phyloP scores from a whole-genome alignment of 2,888 invertebrate genomes.

The Drosophila antonietae region DNA sequence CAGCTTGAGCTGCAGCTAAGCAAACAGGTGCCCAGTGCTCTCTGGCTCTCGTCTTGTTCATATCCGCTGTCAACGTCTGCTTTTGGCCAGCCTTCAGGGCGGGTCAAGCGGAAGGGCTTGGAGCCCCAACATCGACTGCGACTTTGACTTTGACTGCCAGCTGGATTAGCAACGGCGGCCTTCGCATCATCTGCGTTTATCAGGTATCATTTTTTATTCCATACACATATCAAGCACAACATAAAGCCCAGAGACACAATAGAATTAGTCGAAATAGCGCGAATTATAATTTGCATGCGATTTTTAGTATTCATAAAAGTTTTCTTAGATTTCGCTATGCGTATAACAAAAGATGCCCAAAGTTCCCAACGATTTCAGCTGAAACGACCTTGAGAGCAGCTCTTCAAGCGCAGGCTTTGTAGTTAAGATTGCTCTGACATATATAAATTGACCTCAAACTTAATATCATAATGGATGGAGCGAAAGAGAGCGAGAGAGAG shows the following conservation, averaged over 20 bases:
- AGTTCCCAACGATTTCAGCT: conserved; percentile 25
- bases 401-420: background rate
- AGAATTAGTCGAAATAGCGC: conserved; percentile 41
- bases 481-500: background rate
- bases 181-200: conserved; percentile 40
- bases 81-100: conserved; percentile 22
- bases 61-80: conserved; percentile 58
- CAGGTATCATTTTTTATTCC: conserved; percentile 15
- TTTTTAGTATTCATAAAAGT: conserved; percentile 12
- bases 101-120: conserved; percentile 55
- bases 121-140: conserved; percentile 14
- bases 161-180: conserved; percentile 36
- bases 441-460: background rate
- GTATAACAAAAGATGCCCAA: conserved; percentile 9
- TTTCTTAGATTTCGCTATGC: conserved; percentile 12
- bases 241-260: conserved; percentile 24
- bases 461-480: background rate
- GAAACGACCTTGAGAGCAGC: conserved; percentile 27
- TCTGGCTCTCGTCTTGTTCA: conserved; percentile 44
- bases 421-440: background rate
- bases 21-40: conserved; percentile 63
- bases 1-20: conserved; percentile 57
- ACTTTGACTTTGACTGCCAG: conserved; percentile 7
- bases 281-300: conserved; percentile 43
- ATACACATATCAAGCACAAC: background rate